Evolutionary conservation across 2,888 invertebrate genomes (phyloP).

Genomic region (Napeogenes sylphis): DNA sequence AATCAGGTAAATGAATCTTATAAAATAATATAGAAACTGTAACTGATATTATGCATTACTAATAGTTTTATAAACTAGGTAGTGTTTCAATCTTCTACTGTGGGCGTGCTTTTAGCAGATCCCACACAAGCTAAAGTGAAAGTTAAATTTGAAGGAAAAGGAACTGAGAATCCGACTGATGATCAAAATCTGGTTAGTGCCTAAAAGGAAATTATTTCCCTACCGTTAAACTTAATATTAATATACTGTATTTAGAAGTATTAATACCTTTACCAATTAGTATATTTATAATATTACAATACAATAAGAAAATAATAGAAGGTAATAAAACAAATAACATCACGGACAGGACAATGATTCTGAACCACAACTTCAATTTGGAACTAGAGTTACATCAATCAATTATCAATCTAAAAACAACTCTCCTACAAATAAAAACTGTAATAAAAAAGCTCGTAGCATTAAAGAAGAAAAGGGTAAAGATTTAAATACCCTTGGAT

Average conservation of each 20-base stretch:
- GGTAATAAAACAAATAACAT: not conserved
- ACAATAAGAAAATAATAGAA: not conserved
- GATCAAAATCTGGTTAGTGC: constrained; percentile 45
- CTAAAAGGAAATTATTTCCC: not conserved
- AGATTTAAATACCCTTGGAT: constrained; percentile 77
- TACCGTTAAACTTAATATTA: no score
- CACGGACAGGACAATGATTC: constrained; percentile 44
- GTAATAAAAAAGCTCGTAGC: constrained; percentile 37
- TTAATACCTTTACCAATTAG: no score
- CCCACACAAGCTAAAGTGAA: constrained; percentile 81
- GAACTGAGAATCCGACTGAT: constrained; percentile 49
- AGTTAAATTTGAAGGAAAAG: constrained; percentile 71
- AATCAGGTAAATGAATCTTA: constrained; percentile 74
- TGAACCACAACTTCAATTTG: constrained; percentile 47
- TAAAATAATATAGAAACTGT: not conserved
- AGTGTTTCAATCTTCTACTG: constrained; percentile 82
- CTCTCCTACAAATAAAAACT: constrained; percentile 24
- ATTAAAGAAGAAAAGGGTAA: constrained; percentile 58
- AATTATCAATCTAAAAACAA: constrained; percentile 21
- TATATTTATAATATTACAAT: no score
- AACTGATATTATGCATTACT: not conserved
- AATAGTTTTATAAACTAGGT: constrained; percentile 64
- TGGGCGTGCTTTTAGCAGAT: constrained; percentile 82
- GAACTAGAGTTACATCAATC: constrained; percentile 37
- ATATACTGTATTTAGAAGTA: no score